Percentiles rank a stretch among this genome's conserved stretches.
Conservation (phyloP, 1,140 invertebrate species). For the Augochlora pura region DNA sequence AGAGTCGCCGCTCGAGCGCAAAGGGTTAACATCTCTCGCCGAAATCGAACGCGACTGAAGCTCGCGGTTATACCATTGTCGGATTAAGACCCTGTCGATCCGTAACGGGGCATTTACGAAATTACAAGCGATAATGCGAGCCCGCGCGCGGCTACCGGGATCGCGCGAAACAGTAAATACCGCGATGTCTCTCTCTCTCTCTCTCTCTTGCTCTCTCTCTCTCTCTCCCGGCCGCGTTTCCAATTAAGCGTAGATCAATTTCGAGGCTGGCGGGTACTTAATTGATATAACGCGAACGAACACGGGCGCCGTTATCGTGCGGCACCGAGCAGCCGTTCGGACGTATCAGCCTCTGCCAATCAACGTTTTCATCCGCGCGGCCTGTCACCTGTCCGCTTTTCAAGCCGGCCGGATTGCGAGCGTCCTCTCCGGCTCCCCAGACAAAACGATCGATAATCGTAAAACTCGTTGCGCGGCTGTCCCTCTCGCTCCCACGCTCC, state of each 20-base stretch:
- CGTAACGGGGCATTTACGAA: not conserved
- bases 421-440: not conserved
- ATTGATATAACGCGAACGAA: constrained; percentile 37
- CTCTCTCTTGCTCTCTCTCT: too few relatives aligned
- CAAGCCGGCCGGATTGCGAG: not conserved
- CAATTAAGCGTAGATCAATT: constrained; percentile 46
- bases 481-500: not conserved
- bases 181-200: too few relatives aligned
- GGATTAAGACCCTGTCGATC: too few relatives aligned
- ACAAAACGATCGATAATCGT: constrained; percentile 6
- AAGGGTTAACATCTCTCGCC: too few relatives aligned
- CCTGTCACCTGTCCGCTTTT: constrained; percentile 31
- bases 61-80: too few relatives aligned
- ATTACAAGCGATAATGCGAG: not conserved
- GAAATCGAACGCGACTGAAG: too few relatives aligned
- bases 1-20: too few relatives aligned
- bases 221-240: constrained; percentile 1
- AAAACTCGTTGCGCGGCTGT: not conserved
- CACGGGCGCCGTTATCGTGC: constrained; percentile 21
- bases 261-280: constrained; percentile 21
- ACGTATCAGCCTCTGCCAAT: constrained; percentile 36
- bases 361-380: constrained; percentile 18
- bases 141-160: not conserved
- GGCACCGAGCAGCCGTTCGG: not conserved
- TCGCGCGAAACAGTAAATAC: not conserved